phyloP scores from a whole-genome alignment of 2,888 invertebrate genomes.

The Lasioglossum lativentre region DNA sequence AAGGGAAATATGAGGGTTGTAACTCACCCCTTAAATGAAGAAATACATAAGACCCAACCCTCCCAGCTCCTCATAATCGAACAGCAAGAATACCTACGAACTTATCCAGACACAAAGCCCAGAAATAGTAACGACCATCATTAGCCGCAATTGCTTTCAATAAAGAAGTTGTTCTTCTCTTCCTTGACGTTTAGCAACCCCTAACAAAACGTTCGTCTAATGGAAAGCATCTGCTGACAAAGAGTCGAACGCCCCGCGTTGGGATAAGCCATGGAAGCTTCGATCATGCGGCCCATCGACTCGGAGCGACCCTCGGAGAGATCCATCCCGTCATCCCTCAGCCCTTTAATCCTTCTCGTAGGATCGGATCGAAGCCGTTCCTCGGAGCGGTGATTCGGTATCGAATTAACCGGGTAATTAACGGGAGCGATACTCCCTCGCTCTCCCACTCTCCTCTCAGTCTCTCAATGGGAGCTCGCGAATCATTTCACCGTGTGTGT shows the following conservation, averaged over 20 bases:
- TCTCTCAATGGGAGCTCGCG: background rate
- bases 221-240: background rate
- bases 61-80: background rate
- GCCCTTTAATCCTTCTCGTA: conserved; percentile 42
- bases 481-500: conserved; percentile 20
- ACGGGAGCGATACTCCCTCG: conserved; percentile 12
- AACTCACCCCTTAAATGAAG: background rate
- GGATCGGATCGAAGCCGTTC: conserved; percentile 11
- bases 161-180: conserved; percentile 4
- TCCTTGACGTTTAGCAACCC: background rate
- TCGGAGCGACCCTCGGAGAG: conserved; percentile 55
- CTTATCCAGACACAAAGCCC: background rate
- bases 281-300: conserved; percentile 58
- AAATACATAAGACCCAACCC: background rate
- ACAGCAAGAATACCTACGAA: background rate
- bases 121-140: background rate
- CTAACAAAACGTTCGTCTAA: background rate
- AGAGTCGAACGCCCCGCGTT: background rate
- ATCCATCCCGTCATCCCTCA: conserved; percentile 31
- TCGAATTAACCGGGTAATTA: conserved; percentile 41
- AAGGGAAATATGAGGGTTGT: background rate
- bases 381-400: conserved; percentile 34
- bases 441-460: background rate
- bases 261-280: conserved; percentile 49
- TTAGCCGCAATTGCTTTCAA: background rate